Percentiles rank a stretch among this genome's conserved stretches.
phyloP scores from a whole-genome alignment of 2,113 vertebrate genomes.

The Entosphenus tridentatus region DNA sequence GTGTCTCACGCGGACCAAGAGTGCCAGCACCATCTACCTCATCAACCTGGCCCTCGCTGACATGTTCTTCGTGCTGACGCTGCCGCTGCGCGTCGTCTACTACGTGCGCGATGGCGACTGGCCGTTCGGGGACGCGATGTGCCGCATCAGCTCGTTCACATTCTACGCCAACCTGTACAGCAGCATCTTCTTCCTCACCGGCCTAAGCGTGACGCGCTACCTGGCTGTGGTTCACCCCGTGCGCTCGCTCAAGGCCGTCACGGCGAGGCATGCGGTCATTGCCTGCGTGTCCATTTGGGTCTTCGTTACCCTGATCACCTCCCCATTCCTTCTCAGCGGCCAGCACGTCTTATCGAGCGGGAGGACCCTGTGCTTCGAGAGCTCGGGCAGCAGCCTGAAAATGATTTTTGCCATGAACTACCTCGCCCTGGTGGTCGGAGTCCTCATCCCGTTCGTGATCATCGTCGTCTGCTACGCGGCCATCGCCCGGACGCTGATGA shows the following conservation, averaged over 20 bases:
- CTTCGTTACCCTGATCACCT: constrained; percentile 40
- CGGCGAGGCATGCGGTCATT: constrained; percentile 33
- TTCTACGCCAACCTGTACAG: constrained; percentile 89
- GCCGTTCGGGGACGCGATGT: constrained; percentile 51
- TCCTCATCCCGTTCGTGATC: constrained; percentile 44
- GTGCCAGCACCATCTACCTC: constrained; percentile 71
- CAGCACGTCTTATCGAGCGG: constrained; percentile 22
- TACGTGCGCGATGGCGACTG: constrained; percentile 53
- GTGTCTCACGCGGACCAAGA: constrained; percentile 31
- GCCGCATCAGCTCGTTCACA: constrained; percentile 50
- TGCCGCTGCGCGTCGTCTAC: constrained; percentile 61
- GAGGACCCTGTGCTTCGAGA: constrained; percentile 68
- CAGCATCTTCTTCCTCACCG: constrained; percentile 84
- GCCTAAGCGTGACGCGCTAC: constrained; percentile 79
- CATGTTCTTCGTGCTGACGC: constrained; percentile 54
- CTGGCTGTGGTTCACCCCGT: constrained; percentile 76
- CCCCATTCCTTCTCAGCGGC: constrained; percentile 41
- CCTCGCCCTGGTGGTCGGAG: constrained; percentile 45
- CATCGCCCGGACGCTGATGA: constrained; percentile 44
- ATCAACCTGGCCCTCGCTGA: constrained; percentile 66
- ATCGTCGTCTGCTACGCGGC: constrained; percentile 64
- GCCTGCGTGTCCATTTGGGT: constrained; percentile 45
- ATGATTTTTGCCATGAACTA: constrained; percentile 36
- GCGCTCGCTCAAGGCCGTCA: constrained; percentile 39
- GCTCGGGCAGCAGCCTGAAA: constrained; percentile 10